These are phyloP conservation scores for Neuroterus valhalla DNA, from an alignment of 1,140 invertebrate genomes.

Conservation along the genomic window DNA sequence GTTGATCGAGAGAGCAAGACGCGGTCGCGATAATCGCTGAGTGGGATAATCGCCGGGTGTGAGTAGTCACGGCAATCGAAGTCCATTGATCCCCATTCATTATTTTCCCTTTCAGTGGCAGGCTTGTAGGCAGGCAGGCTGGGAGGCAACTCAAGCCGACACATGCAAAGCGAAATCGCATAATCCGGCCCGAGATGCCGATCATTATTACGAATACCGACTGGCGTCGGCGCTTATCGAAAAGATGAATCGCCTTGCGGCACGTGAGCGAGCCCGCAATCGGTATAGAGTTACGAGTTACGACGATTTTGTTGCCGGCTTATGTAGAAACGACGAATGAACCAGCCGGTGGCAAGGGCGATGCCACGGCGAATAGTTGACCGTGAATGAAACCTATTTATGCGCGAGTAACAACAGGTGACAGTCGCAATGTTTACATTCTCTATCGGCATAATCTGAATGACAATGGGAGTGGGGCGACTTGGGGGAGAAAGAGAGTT, in stretches of 20 bases:
- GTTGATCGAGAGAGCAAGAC: too few species aligned
- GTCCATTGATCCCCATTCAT: background rate
- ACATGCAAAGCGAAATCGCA: background rate
- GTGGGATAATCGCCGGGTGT: background rate
- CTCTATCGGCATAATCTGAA: constrained; percentile 64
- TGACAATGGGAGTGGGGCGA: constrained; percentile 42
- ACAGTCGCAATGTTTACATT: constrained; percentile 64
- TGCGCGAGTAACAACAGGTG: constrained; percentile 69
- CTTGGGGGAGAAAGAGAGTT: background rate
- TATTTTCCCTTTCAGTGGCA: constrained; percentile 10
- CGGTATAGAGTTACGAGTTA: background rate
- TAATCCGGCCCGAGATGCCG: background rate
- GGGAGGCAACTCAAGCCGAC: background rate
- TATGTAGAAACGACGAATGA: constrained; percentile 17
- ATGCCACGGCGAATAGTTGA: constrained; percentile 34
- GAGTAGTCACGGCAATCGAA: background rate
- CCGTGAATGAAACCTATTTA: constrained; percentile 68
- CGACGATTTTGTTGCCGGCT: constrained; percentile 6
- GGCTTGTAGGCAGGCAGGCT: background rate
- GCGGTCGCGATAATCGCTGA: background rate
- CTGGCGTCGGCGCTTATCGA: background rate
- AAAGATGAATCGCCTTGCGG: constrained; percentile 3
- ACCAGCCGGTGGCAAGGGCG: background rate
- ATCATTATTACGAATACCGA: constrained; percentile 9
- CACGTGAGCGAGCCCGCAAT: background rate